A percentile compares a stretch with the other conserved stretches of the same genome.
Evolutionary conservation across 2,888 invertebrate species (phyloP).

Genomic region (Autographa gamma): DNA sequence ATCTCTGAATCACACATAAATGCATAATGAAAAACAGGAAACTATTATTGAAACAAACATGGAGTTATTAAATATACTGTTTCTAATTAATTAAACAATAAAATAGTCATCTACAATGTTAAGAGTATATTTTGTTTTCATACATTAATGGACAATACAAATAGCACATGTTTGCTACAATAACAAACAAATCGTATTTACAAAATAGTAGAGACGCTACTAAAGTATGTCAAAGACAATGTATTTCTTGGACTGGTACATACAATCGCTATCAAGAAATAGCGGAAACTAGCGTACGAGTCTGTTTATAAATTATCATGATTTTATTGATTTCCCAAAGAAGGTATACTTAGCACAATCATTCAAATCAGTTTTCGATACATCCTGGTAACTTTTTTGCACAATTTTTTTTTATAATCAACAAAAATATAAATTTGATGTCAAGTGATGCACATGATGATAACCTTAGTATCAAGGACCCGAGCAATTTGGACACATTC

Average conservation of each 20-base stretch:
- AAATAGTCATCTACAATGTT: neutral
- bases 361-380: too few relatives aligned
- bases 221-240: conserved; percentile 22
- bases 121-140: conserved; percentile 41
- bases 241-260: conserved; percentile 11
- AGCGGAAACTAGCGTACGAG: too few relatives aligned
- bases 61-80: neutral
- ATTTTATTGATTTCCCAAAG: too few relatives aligned
- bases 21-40: conserved; percentile 10
- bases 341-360: too few relatives aligned
- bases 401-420: neutral
- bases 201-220: conserved; percentile 20
- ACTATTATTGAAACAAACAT: conserved; percentile 9
- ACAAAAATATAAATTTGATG: neutral
- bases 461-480: conserved; percentile 30
- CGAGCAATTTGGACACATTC: neutral
- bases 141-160: conserved; percentile 36
- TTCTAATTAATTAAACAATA: conserved; percentile 5
- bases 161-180: conserved; percentile 33
- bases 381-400: neutral
- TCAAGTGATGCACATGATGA: neutral
- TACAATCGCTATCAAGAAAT: neutral
- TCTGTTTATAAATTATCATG: too few relatives aligned
- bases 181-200: conserved; percentile 41
- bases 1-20: conserved; percentile 21